Evolutionary conservation across 2,888 invertebrate genomes (phyloP).

Genomic region (Bibio marci): DNA sequence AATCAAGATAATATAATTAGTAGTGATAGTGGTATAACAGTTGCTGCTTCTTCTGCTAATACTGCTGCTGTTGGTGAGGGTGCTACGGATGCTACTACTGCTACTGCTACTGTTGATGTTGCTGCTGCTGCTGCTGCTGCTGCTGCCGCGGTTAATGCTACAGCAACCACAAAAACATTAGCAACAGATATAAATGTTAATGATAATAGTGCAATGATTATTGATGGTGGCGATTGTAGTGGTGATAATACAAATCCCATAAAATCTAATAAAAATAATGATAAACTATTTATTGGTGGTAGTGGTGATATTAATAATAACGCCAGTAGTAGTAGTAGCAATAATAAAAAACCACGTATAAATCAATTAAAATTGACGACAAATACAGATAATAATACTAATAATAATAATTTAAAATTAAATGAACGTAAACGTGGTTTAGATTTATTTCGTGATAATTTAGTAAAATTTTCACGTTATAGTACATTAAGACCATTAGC

Average conservation of each 20-base stretch:
- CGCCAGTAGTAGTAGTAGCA: too few species aligned
- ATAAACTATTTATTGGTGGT: slow-evolving; percentile 2
- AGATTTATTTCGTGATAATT: slow-evolving; percentile 65
- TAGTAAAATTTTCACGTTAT: slow-evolving; percentile 71
- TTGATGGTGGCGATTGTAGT: too few species aligned
- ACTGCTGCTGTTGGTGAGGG: too few species aligned
- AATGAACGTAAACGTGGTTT: slow-evolving; percentile 32
- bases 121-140: slow-evolving; percentile 15
- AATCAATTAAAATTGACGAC: too few species aligned
- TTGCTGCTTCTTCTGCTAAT: too few species aligned
- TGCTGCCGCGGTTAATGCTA: slow-evolving; percentile 15
- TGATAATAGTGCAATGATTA: too few species aligned
- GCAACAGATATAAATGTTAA: too few species aligned
- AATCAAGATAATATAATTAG: too few species aligned
- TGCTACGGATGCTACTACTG: too few species aligned
- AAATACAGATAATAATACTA: not conserved
- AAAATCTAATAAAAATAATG: slow-evolving; percentile 3
- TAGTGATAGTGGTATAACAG: too few species aligned
- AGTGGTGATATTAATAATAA: too few species aligned
- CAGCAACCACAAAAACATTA: slow-evolving; percentile 15
- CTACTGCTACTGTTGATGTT: slow-evolving; percentile 16
- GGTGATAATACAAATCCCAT: not conserved
- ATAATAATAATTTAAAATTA: not conserved
- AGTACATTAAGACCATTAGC: slow-evolving; percentile 63
- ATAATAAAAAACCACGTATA: too few species aligned